phyloP scores from a whole-genome alignment of 2,113 vertebrate species.

The Noctilio leporinus region DNA sequence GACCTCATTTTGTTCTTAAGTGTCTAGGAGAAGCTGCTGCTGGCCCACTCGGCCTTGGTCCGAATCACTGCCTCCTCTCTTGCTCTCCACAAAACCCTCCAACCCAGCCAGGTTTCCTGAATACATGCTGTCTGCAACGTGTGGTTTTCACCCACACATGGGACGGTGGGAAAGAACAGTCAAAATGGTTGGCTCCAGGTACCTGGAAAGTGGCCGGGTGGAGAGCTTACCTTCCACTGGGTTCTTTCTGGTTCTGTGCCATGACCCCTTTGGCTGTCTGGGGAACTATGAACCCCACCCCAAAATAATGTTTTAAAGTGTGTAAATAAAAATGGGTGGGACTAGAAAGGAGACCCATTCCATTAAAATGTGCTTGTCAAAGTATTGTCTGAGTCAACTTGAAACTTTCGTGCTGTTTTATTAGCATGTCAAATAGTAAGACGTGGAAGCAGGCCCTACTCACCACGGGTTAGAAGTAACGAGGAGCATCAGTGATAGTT shows the following conservation, averaged over 20 bases:
- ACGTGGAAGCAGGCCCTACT: no score
- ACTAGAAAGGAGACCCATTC: background rate
- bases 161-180: background rate
- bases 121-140: background rate
- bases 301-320: background rate
- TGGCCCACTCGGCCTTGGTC: background rate
- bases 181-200: background rate
- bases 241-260: background rate
- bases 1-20: background rate
- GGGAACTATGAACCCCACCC: background rate
- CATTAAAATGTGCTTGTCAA: accelerated
- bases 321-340: background rate
- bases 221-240: accelerated
- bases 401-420: no score
- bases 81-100: background rate
- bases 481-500: accelerated
- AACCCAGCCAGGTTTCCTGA: background rate
- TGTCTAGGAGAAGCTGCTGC: background rate
- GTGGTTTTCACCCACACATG: background rate
- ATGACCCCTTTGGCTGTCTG: background rate
- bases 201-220: no score
- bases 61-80: background rate
- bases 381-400: background rate
- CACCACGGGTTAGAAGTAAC: accelerated
- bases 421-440: background rate